Evolutionary conservation across 2,888 invertebrate species (phyloP).

Genomic region (Drosophila phalerata): DNA sequence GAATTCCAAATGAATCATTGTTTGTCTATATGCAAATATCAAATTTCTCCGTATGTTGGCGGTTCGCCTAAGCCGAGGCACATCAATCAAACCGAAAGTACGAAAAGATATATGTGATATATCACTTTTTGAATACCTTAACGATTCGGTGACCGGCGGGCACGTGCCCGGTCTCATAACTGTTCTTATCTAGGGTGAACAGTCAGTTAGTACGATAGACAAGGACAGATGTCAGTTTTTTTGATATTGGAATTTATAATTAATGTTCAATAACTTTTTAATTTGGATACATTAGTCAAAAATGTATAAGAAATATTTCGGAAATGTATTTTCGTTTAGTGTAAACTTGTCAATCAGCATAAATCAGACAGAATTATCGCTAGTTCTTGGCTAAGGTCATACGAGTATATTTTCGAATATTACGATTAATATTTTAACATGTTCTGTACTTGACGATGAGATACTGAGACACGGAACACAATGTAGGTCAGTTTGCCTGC

Average conservation of each 20-base stretch:
- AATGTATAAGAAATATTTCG: constrained; percentile 19
- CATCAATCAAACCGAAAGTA: constrained; percentile 55
- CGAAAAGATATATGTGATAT: constrained; percentile 31
- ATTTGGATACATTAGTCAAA: constrained; percentile 52
- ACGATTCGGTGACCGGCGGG: constrained; percentile 22
- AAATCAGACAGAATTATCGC: constrained; percentile 25
- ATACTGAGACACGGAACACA: constrained; percentile 51
- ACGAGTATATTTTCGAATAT: constrained; percentile 35
- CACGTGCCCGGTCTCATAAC: constrained; percentile 50
- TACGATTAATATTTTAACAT: constrained; percentile 47
- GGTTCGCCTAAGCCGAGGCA: constrained; percentile 11
- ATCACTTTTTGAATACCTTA: constrained; percentile 43
- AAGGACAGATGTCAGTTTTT: constrained; percentile 59
- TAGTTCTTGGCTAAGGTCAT: constrained; percentile 61
- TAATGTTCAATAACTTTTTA: constrained; percentile 71
- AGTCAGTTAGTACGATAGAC: constrained; percentile 35
- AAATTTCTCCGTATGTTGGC: constrained; percentile 9
- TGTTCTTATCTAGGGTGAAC: constrained; percentile 63
- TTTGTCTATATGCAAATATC: constrained; percentile 45
- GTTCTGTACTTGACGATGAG: constrained; percentile 38
- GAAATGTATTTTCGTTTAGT: constrained; percentile 36
- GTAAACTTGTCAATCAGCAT: constrained; percentile 66
- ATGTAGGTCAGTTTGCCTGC: constrained; percentile 70
- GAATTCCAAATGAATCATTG: constrained; percentile 27
- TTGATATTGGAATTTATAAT: constrained; percentile 68